A percentile compares a stretch with the other conserved stretches of the same genome.
Evolutionary conservation across 2,888 invertebrate genomes (phyloP).

Genomic region (Drosophila robusta): DNA sequence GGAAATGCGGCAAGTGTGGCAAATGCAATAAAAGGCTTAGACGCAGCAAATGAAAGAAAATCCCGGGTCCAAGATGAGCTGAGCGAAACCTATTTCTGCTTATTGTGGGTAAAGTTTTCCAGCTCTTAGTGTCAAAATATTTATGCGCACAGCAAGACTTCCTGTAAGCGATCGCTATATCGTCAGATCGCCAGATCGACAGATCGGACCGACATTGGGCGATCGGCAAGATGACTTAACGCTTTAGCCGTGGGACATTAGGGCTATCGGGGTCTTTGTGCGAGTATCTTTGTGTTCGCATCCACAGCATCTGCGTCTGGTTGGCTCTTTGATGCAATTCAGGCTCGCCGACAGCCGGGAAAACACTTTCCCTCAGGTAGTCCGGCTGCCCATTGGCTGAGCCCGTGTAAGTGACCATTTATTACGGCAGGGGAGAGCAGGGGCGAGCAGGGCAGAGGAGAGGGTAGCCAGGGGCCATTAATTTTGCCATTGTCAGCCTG

Average conservation of each 20-base stretch:
- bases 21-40: conserved; percentile 71
- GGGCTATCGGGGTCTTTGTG: conserved; percentile 20
- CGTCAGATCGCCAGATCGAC: conserved; percentile 14
- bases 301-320: conserved; percentile 21
- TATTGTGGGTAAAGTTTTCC: conserved; percentile 5
- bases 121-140: conserved; percentile 77
- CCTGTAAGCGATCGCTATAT: conserved; percentile 59
- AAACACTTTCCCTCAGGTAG: conserved; percentile 73
- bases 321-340: conserved; percentile 74
- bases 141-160: conserved; percentile 76
- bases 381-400: conserved; percentile 59
- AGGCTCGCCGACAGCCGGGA: conserved; percentile 60
- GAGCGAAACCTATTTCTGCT: conserved; percentile 13
- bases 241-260: conserved; percentile 65
- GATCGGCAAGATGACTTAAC: conserved; percentile 70
- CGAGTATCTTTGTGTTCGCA: conserved; percentile 16
- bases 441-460: conserved; percentile 8
- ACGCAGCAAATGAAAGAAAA: conserved; percentile 51
- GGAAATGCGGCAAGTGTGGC: conserved; percentile 66
- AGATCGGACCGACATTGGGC: conserved; percentile 25
- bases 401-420: conserved; percentile 64
- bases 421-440: conserved; percentile 31
- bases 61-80: conserved; percentile 15
- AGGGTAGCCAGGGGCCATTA: conserved; percentile 60
- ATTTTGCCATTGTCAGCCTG: conserved; percentile 70